Conservation (phyloP, 1,140 invertebrate genomes). For the Helicoverpa zea region DNA sequence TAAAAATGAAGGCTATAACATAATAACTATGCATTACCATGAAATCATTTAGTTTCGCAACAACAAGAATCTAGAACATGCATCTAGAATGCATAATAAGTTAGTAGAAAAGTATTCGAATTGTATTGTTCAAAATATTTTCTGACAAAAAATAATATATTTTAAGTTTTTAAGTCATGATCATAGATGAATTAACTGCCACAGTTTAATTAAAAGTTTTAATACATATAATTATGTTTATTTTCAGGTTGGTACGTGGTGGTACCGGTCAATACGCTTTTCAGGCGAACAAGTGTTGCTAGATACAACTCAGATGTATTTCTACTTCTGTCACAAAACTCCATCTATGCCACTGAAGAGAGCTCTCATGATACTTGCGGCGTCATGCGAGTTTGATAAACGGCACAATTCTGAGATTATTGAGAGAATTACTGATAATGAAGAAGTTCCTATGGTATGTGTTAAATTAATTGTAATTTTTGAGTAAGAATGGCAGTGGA, state of each 20-base stretch:
- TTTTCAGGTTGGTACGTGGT: constrained; percentile 97
- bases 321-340: constrained; percentile 98
- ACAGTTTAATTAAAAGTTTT: too few species aligned
- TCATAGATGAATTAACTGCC: too few species aligned
- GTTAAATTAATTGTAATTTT: background rate
- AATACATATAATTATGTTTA: constrained; percentile 22
- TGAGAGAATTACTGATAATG: constrained; percentile 97
- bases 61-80: too few species aligned
- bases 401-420: constrained; percentile 97
- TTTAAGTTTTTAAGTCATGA: too few species aligned
- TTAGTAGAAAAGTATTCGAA: too few species aligned
- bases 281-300: constrained; percentile 98
- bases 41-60: too few species aligned
- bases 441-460: constrained; percentile 96
- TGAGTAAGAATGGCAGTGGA: background rate
- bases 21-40: too few species aligned
- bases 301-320: constrained; percentile 98
- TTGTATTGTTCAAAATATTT: too few species aligned
- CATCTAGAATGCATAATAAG: too few species aligned
- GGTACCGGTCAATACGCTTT: constrained; percentile 99
- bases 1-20: too few species aligned
- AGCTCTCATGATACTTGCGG: constrained; percentile 98
- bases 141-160: too few species aligned
- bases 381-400: constrained; percentile 98
- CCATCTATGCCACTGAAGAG: constrained; percentile 98